Percentiles rank a stretch among this genome's conserved stretches.
Evolutionary conservation across 2,797 vertebrate genomes (phyloP).

Genomic region (Parauchenoglanis ngamensis): DNA sequence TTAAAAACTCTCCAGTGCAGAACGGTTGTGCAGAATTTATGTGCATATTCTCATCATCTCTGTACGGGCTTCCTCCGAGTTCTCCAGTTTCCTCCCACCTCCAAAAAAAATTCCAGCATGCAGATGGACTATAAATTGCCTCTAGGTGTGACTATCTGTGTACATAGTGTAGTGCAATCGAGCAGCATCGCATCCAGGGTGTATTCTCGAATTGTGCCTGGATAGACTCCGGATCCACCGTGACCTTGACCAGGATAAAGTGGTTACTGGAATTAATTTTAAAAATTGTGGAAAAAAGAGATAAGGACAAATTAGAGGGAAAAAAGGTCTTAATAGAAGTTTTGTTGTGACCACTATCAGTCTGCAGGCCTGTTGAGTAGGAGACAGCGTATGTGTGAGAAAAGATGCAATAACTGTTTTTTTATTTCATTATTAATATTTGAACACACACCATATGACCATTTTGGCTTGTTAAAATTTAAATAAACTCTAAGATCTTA

Average conservation of each 20-base stretch:
- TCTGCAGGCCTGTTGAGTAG: not conserved
- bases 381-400: not conserved
- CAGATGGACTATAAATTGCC: not conserved
- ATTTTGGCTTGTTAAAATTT: not conserved
- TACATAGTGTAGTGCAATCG: not conserved
- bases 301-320: not conserved
- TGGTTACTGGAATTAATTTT: not conserved
- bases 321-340: not conserved
- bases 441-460: not conserved
- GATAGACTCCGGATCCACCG: not conserved
- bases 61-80: not conserved
- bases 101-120: not conserved
- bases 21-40: not conserved
- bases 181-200: not conserved
- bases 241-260: not conserved
- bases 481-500: not conserved
- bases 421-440: not conserved
- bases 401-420: not conserved
- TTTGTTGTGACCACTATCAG: not conserved
- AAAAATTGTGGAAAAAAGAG: not conserved
- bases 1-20: not conserved
- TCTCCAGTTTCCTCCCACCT: not conserved
- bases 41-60: not conserved
- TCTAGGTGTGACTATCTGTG: not conserved
- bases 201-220: not conserved